Evolutionary conservation across 2,113 vertebrate genomes (phyloP), one percentile per base, ranked within the genome.

Genomic region (Rhizomys pruinosus): DNA sequence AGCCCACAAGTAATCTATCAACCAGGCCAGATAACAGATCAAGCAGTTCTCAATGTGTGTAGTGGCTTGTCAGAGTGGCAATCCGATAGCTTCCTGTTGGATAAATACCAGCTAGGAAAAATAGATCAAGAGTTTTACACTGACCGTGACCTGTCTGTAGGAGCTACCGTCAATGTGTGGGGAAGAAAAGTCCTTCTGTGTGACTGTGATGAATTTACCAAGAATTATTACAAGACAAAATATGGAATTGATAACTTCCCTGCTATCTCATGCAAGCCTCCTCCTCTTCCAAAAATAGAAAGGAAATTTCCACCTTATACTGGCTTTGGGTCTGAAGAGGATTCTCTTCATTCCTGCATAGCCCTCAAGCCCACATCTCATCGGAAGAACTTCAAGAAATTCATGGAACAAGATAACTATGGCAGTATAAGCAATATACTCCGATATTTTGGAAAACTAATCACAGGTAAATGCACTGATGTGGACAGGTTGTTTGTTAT

Each of bases 161-260:
- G 99, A 61, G 89, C 97, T 29, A 96, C 98, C 93, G 98, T 99
- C 97, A 99, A 99, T 79, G 98, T 99, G 76, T 99, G 99, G 98
- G 99, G 99, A 96, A 98, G 99, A 89, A 98, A 96, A 89, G 96
- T 99, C 63, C 80, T 98, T 32, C 96, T 99, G 94, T 98, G 98
- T 79, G 99, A 99, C 96, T 99, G 99, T 96, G 99, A 99, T 97
- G 98, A 99, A 96, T 99, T 99, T 97, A 99, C 99, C 52, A 99
- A 99, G 98, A 96, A 98, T 92, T 98, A 98, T 97, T 99, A 99
- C 97, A 98, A 97, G 96, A 97, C 97, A 96, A 99, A 99, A 97
- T 99, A 99, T 1, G 98, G 99, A 96, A 96, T 99, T 13, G 98
- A 99, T 99, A 98, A 99, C n/a, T n/a, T n/a, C n/a, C n/a, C n/a